Percentiles rank a stretch among this genome's conserved stretches.
Conservation (phyloP, 2,113 vertebrate genomes). For the Syngnathoides biaculeatus region DNA sequence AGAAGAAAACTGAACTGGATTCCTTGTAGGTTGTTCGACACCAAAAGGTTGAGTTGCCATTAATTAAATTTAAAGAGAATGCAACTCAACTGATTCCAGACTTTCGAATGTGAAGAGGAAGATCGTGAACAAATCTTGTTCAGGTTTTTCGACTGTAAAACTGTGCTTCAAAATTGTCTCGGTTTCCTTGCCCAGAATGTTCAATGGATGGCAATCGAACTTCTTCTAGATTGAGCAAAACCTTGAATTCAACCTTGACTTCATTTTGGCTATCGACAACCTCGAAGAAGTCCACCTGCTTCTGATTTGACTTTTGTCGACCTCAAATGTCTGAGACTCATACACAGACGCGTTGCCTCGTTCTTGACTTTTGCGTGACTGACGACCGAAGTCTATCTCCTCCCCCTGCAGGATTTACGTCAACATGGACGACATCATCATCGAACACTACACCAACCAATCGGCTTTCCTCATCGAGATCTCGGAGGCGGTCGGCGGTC, state of each 20-base stretch:
- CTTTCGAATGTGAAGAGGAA: neutral
- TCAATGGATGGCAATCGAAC: no score
- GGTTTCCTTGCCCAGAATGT: no score
- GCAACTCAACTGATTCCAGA: neutral
- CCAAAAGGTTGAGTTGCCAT: no score
- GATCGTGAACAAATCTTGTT: no score
- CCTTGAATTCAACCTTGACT: no score
- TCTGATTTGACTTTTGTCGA: neutral
- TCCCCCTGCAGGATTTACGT: slow-evolving; percentile 80
- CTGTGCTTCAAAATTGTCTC: no score
- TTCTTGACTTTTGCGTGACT: neutral
- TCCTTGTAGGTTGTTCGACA: neutral
- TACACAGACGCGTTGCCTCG: neutral
- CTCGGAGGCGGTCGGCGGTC: slow-evolving; percentile 76
- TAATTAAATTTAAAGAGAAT: neutral
- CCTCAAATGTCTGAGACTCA: neutral
- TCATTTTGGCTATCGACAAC: no score
- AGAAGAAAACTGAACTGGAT: neutral
- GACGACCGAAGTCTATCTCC: neutral
- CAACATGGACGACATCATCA: slow-evolving; percentile 98
- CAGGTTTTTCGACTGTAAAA: no score
- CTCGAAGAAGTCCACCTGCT: neutral
- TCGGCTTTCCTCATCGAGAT: slow-evolving; percentile 90
- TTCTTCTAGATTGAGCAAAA: no score
- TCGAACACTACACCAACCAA: slow-evolving; percentile 97